Percentiles rank a stretch among this genome's conserved stretches.
Conservation (phyloP, 2,888 invertebrate species). For the Drosophila greeni region DNA sequence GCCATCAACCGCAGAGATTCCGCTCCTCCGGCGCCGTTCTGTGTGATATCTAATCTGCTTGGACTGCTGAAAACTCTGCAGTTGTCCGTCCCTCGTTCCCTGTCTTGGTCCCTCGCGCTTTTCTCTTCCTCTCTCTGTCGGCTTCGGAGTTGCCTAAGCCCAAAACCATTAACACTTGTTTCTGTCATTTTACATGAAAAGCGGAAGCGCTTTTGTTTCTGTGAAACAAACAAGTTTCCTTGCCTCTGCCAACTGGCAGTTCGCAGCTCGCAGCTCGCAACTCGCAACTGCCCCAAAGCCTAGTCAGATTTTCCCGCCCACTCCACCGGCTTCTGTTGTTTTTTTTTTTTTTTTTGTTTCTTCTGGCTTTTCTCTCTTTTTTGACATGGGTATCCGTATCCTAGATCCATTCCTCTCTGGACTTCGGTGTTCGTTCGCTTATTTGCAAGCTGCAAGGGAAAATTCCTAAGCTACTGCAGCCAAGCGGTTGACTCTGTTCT, state of each 20-base stretch:
- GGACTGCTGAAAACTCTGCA: constrained; percentile 6
- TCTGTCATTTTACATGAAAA: constrained; percentile 73
- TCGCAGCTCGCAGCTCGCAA: constrained; percentile 7
- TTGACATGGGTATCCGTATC: constrained; percentile 70
- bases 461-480: neutral
- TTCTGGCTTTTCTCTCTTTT: constrained; percentile 33
- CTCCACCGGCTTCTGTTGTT: neutral
- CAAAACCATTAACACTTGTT: constrained; percentile 74
- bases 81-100: constrained; percentile 5
- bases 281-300: constrained; percentile 53
- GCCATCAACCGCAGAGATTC: constrained; percentile 9
- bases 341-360: too few species aligned
- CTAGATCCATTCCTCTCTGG: constrained; percentile 63
- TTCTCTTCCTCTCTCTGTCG: constrained; percentile 1
- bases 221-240: constrained; percentile 72
- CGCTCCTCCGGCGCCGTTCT: neutral
- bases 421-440: constrained; percentile 17
- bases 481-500: neutral
- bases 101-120: constrained; percentile 11
- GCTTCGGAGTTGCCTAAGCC: constrained; percentile 51
- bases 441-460: constrained; percentile 1
- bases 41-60: constrained; percentile 4
- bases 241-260: constrained; percentile 39
- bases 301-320: constrained; percentile 25
- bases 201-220: constrained; percentile 73